These are phyloP conservation scores for Oscheius sp. DNA, from an alignment of 2,888 invertebrate genomes.

Conservation along the genomic window DNA sequence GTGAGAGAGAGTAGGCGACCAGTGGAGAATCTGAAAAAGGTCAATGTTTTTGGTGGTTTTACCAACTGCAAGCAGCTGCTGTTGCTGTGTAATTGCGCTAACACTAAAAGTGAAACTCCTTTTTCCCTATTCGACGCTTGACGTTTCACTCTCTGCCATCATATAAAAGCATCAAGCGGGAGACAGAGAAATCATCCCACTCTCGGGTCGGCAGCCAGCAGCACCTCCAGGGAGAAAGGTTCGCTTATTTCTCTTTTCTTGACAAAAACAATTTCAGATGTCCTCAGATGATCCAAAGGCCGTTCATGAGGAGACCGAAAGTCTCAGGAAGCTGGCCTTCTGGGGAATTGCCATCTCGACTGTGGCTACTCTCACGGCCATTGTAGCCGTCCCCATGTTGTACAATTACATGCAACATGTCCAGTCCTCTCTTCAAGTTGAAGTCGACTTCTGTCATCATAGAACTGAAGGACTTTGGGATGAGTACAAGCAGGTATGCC, in stretches of 20 bases:
- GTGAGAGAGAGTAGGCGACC: too few relatives aligned
- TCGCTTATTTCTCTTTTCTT: background rate
- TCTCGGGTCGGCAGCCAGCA: background rate
- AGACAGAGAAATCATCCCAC: background rate
- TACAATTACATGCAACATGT: constrained; percentile 72
- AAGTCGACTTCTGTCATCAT: constrained; percentile 62
- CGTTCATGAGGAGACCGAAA: constrained; percentile 23
- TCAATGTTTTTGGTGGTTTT: too few relatives aligned
- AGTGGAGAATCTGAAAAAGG: too few relatives aligned
- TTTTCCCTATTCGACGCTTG: constrained; percentile 5
- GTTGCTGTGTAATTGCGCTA: background rate
- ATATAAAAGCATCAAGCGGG: constrained; percentile 3
- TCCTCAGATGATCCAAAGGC: constrained; percentile 31
- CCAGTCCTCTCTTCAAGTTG: constrained; percentile 69
- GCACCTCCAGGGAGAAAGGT: background rate
- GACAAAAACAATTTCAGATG: constrained; percentile 14
- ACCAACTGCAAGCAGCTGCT: background rate
- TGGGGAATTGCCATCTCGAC: constrained; percentile 35
- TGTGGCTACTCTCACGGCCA: constrained; percentile 67
- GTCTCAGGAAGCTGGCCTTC: constrained; percentile 35
- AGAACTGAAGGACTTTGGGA: constrained; percentile 60
- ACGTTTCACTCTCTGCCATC: constrained; percentile 3
- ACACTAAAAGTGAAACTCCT: constrained; percentile 12
- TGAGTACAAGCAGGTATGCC: constrained; percentile 47
- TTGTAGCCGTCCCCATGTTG: constrained; percentile 71